Evolutionary conservation across 2,113 vertebrate genomes (phyloP), one percentile per base, ranked within the genome.

Genomic region (Haemorhous mexicanus): DNA sequence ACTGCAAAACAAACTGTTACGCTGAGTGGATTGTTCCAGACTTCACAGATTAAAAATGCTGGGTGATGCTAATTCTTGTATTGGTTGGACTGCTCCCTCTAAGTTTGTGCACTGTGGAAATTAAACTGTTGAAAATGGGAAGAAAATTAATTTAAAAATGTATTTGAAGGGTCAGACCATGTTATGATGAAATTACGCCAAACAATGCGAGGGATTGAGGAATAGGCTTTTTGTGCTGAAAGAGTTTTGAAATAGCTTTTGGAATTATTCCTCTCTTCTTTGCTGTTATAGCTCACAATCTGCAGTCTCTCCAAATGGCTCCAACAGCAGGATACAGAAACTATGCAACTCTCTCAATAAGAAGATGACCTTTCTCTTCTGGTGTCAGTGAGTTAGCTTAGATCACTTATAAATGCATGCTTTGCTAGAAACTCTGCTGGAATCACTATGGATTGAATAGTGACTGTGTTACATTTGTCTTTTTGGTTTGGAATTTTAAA

Each of bases 131-230:
- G 49, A 46, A 96, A 95, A 80, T 12, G 75, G 56, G 46, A 91
- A 94, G 75, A 47, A 97, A 84, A 91, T 63, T 21, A 49, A 37
- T 94, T 94, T 81, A 37, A 72, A 83, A 94, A 66, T 32, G 35
- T 80, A 77, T 93, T 86, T 63, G 82, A 92, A 93, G 96, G 59
- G 39, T 62, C 24, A 81, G 72, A 47, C n/a, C 82, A 24, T 28
- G 44, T 70, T 92, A 66, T 39, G 62, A 30, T 74, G 22, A 50
- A 91, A 85, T 83, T 2, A 33, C 88, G 84, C 72, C 41, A 55
- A 58, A 76, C 89, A 74, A 49, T 30, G 59, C 46, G 75, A 61
- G 11, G 52, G 37, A 93, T 90, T 94, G 79, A 82, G 35, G 75
- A 30, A 24, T 17, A 68, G 55, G 26, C 47, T 90, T 80, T 92